Evolutionary conservation across 2,888 invertebrate species (phyloP).

Genomic region (Carcina quercana): DNA sequence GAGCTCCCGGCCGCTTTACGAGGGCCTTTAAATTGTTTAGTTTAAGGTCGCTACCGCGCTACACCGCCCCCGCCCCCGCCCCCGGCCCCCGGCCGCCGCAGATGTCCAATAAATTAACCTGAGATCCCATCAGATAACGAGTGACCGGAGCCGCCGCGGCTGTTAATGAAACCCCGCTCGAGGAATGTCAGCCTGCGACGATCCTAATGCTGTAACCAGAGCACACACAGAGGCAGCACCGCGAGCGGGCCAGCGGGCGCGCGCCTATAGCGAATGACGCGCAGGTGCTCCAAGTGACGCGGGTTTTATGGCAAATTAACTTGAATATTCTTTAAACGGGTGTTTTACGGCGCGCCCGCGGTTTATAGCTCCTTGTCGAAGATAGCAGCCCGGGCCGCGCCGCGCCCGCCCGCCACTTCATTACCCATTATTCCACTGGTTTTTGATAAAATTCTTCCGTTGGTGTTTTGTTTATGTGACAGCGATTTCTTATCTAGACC

Average conservation of each 20-base stretch:
- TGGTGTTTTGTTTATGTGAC: too few species aligned
- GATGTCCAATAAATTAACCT: constrained; percentile 61
- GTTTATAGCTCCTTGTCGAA: constrained; percentile 9
- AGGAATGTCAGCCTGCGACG: constrained; percentile 41
- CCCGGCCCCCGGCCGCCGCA: constrained; percentile 13
- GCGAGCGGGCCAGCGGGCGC: constrained; percentile 28
- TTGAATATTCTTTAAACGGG: constrained; percentile 8
- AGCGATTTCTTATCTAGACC: too few species aligned
- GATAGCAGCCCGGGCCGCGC: too few species aligned
- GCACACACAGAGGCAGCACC: constrained; percentile 45
- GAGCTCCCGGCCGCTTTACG: constrained; percentile 52
- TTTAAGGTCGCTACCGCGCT: constrained; percentile 65
- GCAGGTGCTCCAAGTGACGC: constrained; percentile 41
- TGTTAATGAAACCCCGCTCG: constrained; percentile 37
- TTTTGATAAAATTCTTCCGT: too few species aligned
- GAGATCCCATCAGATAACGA: constrained; percentile 56
- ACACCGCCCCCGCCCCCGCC: constrained; percentile 35
- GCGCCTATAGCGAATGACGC: constrained; percentile 39
- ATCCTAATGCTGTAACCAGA: too few species aligned
- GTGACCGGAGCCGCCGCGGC: constrained; percentile 28
- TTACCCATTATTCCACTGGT: too few species aligned
- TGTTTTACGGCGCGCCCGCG: constrained; percentile 7
- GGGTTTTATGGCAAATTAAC: constrained; percentile 42
- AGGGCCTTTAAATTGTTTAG: constrained; percentile 58
- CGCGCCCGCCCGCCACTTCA: too few species aligned